Evolutionary conservation across 2,797 vertebrate species (phyloP).

Genomic region (Sus cebifrons): DNA sequence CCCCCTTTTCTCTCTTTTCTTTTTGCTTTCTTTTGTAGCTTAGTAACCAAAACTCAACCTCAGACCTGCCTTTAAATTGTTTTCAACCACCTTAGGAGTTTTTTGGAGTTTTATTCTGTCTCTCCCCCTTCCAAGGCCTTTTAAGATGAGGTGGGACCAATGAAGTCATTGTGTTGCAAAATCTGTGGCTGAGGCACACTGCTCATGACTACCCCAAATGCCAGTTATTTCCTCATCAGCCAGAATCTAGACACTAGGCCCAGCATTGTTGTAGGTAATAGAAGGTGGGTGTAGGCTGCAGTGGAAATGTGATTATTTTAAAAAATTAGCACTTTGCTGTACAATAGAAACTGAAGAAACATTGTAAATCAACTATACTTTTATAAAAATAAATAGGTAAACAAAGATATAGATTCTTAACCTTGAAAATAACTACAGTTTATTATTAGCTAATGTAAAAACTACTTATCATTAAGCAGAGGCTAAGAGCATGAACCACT

Average conservation of each 20-base stretch:
- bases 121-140: not conserved
- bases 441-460: no score
- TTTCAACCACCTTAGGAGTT: conserved; percentile 62
- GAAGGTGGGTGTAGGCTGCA: not conserved
- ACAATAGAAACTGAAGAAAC: no score
- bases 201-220: conserved; percentile 5
- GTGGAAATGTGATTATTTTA: conserved; percentile 30
- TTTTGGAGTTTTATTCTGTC: conserved; percentile 55
- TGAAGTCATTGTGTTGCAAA: conserved; percentile 66
- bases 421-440: no score
- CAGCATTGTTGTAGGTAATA: not conserved
- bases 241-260: not conserved
- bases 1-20: not conserved
- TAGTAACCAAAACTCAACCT: conserved; percentile 58
- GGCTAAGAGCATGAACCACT: no score
- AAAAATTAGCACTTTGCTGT: not conserved
- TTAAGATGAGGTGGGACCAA: conserved; percentile 51
- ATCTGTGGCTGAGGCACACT: not conserved
- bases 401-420: no score
- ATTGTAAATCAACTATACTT: no score
- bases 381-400: no score
- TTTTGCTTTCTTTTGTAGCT: conserved; percentile 68
- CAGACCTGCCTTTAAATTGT: conserved; percentile 66
- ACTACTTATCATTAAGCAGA: no score
- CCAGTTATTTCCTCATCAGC: not conserved